Evolutionary conservation across 2,113 vertebrate genomes (phyloP), one percentile per base, ranked within the genome.

Genomic region (Gnathonemus echidnorhynchus): DNA sequence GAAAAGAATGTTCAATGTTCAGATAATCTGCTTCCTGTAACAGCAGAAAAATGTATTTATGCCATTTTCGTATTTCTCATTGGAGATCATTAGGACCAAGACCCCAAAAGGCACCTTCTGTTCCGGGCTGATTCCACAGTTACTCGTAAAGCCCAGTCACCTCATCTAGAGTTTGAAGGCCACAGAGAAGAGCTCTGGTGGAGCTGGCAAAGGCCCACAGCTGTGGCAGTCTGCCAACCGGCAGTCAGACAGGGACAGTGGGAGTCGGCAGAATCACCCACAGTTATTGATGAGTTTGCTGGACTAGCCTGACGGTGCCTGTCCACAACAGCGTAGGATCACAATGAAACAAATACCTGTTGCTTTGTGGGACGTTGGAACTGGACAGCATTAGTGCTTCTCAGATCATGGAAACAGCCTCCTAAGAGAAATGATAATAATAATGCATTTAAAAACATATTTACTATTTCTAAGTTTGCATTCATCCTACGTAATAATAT

Each of bases 191-290:
- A 21, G 52, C 53, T 46, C 31, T 49, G 53, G 87, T 31, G 74
- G 84, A 87, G 31, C 74, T 89, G 90, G 88, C 90, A 77, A n/a
- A 46, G 88, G 48, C 83, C 48, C 50, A 74, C n/a, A 31, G 24
- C 56, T 21, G 17, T 89, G 90, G 90, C 88, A 48, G 84, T 31
- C 56, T 52, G 88, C 90, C 90, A 91, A 58, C 80, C 88, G 35
- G 88, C 70, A 84, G 87, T 89, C 88, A 89, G n/a, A 48, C 77
- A 17, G 53, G 84, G 88, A 91, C 85, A 84, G 85, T 77, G 90
- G 88, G 90, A 53, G 27, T 13, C 15, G 19, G 56, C 35, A 45
- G 85, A 88, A 35, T 62, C 66, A 27, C 62, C 56, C 48, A 9
- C 70, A 56, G 52, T 88, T 88, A 88, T 50, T 88, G 70, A 90